A percentile compares a stretch with the other conserved stretches of the same genome.
Conservation (phyloP, 2,797 vertebrate genomes). For the Nyctibius grandis region DNA sequence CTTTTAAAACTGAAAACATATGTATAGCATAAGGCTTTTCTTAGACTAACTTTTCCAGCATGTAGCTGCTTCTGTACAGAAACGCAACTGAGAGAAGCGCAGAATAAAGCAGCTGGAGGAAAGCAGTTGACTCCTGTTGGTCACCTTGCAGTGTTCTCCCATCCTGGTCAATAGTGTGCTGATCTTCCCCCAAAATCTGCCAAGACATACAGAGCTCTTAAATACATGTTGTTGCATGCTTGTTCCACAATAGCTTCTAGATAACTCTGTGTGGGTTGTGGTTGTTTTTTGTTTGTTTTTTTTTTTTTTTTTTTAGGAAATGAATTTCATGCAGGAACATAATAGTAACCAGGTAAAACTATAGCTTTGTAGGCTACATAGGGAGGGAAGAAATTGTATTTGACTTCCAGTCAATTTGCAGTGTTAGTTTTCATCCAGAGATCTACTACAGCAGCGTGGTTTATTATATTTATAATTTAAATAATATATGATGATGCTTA, state of each 20-base stretch:
- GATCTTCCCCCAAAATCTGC: background rate
- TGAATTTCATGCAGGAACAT: background rate
- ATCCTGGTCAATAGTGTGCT: background rate
- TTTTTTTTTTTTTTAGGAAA: background rate
- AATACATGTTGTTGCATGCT: background rate
- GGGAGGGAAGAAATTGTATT: background rate
- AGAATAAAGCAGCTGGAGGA: background rate
- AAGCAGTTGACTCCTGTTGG: background rate
- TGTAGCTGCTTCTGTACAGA: background rate
- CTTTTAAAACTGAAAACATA: background rate
- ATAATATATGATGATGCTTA: background rate
- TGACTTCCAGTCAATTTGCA: background rate
- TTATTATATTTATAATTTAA: background rate
- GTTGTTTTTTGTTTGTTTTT: too few species aligned
- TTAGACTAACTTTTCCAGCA: background rate
- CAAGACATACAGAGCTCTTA: background rate
- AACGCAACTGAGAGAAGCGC: fast-evolving
- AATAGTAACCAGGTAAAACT: background rate
- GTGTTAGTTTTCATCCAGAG: background rate
- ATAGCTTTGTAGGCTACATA: background rate
- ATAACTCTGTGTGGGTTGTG: too few species aligned
- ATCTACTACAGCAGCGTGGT: background rate
- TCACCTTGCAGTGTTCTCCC: background rate
- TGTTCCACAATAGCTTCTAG: background rate
- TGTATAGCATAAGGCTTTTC: background rate